These are phyloP conservation scores for Bagarius yarrelli DNA, from an alignment of 2,113 vertebrate genomes.

Conservation along the genomic window DNA sequence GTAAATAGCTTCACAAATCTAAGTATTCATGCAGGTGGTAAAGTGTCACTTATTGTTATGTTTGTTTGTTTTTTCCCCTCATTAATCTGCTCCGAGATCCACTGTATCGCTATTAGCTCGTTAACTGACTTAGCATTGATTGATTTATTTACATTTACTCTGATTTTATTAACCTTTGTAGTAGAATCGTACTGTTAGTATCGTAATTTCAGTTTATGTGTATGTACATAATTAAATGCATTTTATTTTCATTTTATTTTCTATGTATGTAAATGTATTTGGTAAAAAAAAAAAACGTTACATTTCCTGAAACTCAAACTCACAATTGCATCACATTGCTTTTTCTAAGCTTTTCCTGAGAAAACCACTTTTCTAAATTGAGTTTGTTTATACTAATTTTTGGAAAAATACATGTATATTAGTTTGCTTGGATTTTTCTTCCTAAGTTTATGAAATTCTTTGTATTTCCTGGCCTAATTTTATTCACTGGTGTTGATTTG, in stretches of 20 bases:
- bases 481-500: neutral
- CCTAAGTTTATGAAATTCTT: neutral
- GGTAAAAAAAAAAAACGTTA: neutral
- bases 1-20: neutral
- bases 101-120: neutral
- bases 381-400: no score
- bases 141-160: neutral
- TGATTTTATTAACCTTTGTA: neutral
- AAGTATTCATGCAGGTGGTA: neutral
- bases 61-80: neutral
- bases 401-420: neutral
- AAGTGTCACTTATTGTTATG: neutral
- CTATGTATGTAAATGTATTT: neutral
- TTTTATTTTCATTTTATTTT: conserved; percentile 17
- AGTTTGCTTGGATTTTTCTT: neutral
- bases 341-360: neutral
- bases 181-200: neutral
- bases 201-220: neutral
- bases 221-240: neutral
- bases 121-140: neutral
- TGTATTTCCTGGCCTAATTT: neutral
- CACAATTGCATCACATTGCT: neutral
- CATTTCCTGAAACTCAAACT: neutral
- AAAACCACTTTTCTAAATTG: no score
- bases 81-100: neutral